These are phyloP conservation scores for Babylonia areolata DNA, from an alignment of 1,140 invertebrate genomes.

Conservation along the genomic window DNA sequence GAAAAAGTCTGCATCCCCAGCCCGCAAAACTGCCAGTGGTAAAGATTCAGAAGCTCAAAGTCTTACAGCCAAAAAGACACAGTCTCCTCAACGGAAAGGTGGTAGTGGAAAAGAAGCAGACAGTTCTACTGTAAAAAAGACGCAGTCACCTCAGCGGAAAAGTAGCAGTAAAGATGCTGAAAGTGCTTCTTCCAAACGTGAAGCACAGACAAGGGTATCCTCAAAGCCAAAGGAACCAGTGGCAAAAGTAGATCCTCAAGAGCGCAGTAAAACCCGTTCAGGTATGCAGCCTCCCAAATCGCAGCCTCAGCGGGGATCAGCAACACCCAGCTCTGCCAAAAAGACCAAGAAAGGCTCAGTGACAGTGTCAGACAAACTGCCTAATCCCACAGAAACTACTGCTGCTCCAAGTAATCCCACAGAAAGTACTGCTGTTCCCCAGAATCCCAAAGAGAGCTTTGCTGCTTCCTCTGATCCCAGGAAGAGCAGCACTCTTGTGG, in stretches of 20 bases:
- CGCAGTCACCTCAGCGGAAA: conserved; percentile 8
- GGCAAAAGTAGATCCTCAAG: not conserved
- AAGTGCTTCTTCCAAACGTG: not conserved
- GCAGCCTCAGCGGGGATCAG: not conserved
- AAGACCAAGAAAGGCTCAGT: not conserved
- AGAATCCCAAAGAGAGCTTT: too few species aligned
- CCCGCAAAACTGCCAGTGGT: not conserved
- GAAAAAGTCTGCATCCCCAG: not conserved
- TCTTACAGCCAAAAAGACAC: not conserved
- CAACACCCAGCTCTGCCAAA: not conserved
- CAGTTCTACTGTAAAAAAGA: not conserved
- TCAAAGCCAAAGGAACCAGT: not conserved
- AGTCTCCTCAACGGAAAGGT: not conserved
- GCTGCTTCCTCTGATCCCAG: not conserved
- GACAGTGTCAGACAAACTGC: not conserved
- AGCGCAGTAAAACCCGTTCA: not conserved
- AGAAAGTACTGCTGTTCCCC: not conserved
- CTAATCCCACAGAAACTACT: not conserved
- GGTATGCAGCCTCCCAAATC: not conserved
- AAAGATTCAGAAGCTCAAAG: not conserved
- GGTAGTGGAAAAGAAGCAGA: conserved; percentile 3
- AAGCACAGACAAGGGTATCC: not conserved
- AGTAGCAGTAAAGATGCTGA: not conserved
- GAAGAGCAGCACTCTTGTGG: not conserved
- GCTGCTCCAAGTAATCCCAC: not conserved